Evolutionary conservation across 2,113 vertebrate species (phyloP).

Genomic region (Rhodinocichla rosea): DNA sequence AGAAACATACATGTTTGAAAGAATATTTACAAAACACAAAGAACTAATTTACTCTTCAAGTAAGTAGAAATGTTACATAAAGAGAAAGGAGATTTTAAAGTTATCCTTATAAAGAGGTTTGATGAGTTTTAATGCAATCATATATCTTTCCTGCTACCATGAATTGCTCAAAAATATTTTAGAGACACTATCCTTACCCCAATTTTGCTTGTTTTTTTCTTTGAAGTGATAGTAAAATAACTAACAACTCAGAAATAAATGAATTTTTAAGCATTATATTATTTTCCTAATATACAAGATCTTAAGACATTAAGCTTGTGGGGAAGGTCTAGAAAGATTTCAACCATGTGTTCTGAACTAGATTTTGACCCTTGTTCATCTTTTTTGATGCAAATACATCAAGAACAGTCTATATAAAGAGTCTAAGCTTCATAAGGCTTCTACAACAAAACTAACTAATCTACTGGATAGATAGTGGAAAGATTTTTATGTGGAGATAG

Average conservation of each 20-base stretch:
- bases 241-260: not conserved
- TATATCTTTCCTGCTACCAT: rapidly evolving
- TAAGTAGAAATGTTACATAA: not conserved
- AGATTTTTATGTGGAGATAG: not conserved
- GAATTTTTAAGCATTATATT: not conserved
- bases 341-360: not conserved
- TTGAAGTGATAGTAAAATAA: not conserved
- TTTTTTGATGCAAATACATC: not conserved
- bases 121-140: not conserved
- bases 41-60: not conserved
- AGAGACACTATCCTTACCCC: not conserved
- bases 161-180: not conserved
- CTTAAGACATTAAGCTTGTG: not conserved
- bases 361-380: not conserved
- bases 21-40: not conserved
- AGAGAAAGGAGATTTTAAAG: not conserved
- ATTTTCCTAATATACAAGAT: not conserved
- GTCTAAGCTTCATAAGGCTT: not conserved
- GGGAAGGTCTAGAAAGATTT: not conserved
- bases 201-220: not conserved
- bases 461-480: not conserved
- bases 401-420: not conserved
- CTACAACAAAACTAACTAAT: not conserved
- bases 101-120: not conserved
- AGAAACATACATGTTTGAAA: not conserved